These are phyloP conservation scores for Ectemnius continuus DNA, from an alignment of 2,888 invertebrate genomes.

Conservation along the genomic window DNA sequence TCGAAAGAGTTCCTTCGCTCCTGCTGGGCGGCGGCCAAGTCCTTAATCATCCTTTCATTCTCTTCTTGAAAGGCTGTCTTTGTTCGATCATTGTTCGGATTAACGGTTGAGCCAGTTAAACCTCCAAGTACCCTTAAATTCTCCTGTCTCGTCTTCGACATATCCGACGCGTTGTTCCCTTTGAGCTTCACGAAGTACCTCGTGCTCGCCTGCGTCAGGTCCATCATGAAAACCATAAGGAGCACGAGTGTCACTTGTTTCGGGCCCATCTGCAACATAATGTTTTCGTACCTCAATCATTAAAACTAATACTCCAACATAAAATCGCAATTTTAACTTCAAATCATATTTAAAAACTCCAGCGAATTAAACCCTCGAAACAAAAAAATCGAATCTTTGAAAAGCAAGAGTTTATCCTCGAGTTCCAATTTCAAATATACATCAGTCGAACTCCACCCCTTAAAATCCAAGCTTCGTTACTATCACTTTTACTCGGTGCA, in stretches of 20 bases:
- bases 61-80: conserved; percentile 71
- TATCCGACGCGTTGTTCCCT: conserved; percentile 54
- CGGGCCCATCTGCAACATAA: conserved; percentile 68
- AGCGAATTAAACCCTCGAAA: too few relatives aligned
- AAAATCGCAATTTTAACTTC: background rate
- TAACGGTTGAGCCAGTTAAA: conserved; percentile 54
- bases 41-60: conserved; percentile 60
- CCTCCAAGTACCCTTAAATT: conserved; percentile 45
- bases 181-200: conserved; percentile 63
- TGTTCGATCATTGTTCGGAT: conserved; percentile 74
- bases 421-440: background rate
- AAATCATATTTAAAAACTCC: background rate
- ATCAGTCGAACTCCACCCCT: too few relatives aligned
- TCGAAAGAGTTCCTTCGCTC: conserved; percentile 66
- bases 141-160: conserved; percentile 56
- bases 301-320: background rate
- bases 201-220: conserved; percentile 48
- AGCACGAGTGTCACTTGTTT: conserved; percentile 60
- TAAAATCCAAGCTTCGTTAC: too few relatives aligned
- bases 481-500: too few relatives aligned
- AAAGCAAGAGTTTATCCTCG: background rate
- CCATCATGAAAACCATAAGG: conserved; percentile 53
- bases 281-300: background rate
- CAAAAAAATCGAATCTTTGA: background rate
- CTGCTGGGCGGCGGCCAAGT: conserved; percentile 56